Base-by-base conservation (phyloP, 2,888 invertebrate species). In the Heterodera filipjevi region DNA sequence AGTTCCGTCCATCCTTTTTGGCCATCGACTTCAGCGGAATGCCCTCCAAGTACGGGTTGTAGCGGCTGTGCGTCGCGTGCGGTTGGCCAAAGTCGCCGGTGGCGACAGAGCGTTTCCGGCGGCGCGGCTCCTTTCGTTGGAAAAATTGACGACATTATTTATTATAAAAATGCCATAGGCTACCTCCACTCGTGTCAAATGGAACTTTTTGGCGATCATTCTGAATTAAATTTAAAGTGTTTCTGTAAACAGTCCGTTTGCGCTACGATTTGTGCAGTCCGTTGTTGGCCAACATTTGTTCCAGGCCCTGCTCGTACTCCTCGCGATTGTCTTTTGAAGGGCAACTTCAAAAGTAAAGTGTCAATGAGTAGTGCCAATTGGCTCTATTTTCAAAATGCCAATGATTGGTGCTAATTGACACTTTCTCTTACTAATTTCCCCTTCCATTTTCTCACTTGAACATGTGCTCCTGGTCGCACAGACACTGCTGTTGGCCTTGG, bases 401-500 rank as follows among this genome's bases (percentile, higher is more conserved):
- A 19, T n/a, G 59, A 12, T 77, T 68, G 46, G 39, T 14, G 49
- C 59, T 66, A 39, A n/a, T n/a, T n/a, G n/a, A n/a, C n/a, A n/a
- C 46, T 49, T 49, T 19, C 10, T 16, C 46, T 49, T 16, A 3
- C 35, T 35, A 30, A 10, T 10, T 49, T n/a, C 14, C 10, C 10
- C 2, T 16, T 3, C 27, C 22, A 6, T 27, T 32, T 12, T 32
- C 82, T 71, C 66, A 88, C 85, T 89, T 89, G 84, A 89, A 89
- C 89, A 89, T 98, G 91, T 99, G 98, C 89, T 99, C 98, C 22
- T 93, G 93, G 90, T 99, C 99, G 86, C 99, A 99, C 93, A 97
- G 95, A 90, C 99, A 99, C 81, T 95, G 94, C 90, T 96, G 95
- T 1, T 94, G 92, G 49, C 93, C 93, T 90, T 96, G 95, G 90